A percentile compares a stretch with the other conserved stretches of the same genome.
phyloP scores from a whole-genome alignment of 2,888 invertebrate species.

The Dolichopus griseipennis region DNA sequence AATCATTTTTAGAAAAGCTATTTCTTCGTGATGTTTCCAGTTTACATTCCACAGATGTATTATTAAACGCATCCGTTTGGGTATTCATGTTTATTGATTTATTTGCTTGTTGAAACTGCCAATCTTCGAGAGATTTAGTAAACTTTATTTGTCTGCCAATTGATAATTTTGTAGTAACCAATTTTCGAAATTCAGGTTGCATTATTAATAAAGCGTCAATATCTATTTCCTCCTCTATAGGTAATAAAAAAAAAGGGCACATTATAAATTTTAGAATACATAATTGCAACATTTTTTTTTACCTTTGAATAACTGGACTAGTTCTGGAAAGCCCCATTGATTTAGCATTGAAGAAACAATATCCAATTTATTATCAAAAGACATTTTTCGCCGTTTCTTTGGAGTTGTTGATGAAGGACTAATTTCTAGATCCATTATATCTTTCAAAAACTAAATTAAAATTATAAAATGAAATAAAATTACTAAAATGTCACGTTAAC shows the following conservation, averaged over 20 bases:
- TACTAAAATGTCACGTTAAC: too few relatives aligned
- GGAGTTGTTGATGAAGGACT: neutral
- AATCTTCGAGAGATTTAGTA: neutral
- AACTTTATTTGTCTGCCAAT: neutral
- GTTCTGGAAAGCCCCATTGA: neutral
- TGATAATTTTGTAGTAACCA: neutral
- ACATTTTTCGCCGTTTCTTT: neutral
- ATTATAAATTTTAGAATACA: neutral
- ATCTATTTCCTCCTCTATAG: neutral
- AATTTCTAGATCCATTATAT: neutral
- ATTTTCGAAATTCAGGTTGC: neutral
- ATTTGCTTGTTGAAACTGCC: neutral
- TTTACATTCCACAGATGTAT: neutral
- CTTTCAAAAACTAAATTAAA: neutral
- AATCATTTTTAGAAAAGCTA: neutral
- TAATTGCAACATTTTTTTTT: neutral
- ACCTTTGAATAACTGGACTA: neutral
- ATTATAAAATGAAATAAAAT: too few relatives aligned
- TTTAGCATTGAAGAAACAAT: neutral
- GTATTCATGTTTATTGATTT: neutral
- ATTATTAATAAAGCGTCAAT: neutral
- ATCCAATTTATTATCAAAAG: neutral
- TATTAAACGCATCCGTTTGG: neutral
- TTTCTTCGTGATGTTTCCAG: neutral
- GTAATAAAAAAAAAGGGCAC: too few relatives aligned